These are phyloP conservation scores for Onychomys torridus DNA, from an alignment of 2,797 vertebrate species.

Conservation along the genomic window DNA sequence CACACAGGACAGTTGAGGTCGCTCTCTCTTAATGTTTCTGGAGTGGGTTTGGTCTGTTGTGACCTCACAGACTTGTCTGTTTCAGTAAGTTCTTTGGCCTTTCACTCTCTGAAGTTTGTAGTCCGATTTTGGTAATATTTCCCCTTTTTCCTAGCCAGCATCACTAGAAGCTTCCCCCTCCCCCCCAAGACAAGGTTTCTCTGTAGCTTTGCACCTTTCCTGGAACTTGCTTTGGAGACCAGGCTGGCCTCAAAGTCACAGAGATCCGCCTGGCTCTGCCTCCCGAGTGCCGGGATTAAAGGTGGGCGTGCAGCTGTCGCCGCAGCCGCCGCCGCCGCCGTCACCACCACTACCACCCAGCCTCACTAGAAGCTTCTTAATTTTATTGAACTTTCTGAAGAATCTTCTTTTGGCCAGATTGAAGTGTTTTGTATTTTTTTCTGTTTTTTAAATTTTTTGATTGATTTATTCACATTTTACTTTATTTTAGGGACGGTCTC, in stretches of 20 bases:
- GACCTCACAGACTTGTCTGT: background rate
- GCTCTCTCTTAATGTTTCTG: background rate
- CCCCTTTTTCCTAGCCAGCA: background rate
- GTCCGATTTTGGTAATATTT: constrained; percentile 36
- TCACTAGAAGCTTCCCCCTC: constrained; percentile 1
- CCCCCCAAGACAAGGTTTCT: too few relatives aligned
- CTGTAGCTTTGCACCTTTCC: too few relatives aligned
- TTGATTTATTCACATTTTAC: background rate
- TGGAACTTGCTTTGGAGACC: too few relatives aligned
- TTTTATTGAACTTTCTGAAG: constrained; percentile 44
- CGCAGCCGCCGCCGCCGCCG: too few relatives aligned
- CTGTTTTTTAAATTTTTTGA: background rate
- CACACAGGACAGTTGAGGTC: background rate
- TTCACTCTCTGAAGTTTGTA: background rate
- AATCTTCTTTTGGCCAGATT: constrained; percentile 19
- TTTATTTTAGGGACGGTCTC: background rate
- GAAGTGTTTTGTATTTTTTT: constrained; percentile 19
- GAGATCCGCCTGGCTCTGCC: too few relatives aligned
- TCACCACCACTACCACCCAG: too few relatives aligned
- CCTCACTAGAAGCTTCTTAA: constrained; percentile 2
- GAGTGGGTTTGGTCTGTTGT: background rate
- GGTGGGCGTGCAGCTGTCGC: too few relatives aligned
- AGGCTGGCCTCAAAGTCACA: too few relatives aligned
- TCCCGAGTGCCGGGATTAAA: too few relatives aligned
- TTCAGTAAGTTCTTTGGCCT: constrained; percentile 19